phyloP scores from a whole-genome alignment of 2,888 invertebrate genomes.

The Pachycephus smyrnensis region DNA sequence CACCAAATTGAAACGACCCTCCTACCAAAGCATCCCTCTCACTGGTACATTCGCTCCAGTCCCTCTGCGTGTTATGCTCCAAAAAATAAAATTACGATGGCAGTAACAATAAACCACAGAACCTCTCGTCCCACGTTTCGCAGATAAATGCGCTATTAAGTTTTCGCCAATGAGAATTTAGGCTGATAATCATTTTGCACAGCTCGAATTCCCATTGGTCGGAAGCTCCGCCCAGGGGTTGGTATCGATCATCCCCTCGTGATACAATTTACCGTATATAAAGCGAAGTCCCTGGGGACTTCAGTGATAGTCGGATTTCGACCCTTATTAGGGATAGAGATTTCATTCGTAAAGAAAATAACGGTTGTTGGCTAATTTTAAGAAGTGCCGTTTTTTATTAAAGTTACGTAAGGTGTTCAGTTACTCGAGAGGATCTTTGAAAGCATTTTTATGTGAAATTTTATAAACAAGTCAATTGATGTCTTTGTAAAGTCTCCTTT shows the following conservation, averaged over 20 bases:
- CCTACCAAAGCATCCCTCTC: conserved; percentile 3
- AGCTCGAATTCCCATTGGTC: conserved; percentile 42
- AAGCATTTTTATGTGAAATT: neutral
- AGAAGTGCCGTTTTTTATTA: neutral
- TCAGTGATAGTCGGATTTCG: conserved; percentile 39
- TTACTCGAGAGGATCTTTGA: neutral
- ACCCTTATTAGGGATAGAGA: conserved; percentile 14
- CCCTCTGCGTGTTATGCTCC: conserved; percentile 5
- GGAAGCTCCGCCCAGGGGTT: conserved; percentile 57
- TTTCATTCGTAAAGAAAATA: neutral
- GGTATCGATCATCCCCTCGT: conserved; percentile 59
- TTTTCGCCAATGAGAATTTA: conserved; percentile 33
- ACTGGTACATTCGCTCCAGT: conserved; percentile 2
- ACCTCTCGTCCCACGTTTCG: conserved; percentile 22
- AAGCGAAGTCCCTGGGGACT: conserved; percentile 51
- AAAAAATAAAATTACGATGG: conserved; percentile 49
- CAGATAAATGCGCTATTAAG: conserved; percentile 48
- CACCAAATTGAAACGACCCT: conserved; percentile 24
- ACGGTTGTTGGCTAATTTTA: neutral
- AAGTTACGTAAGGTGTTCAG: neutral
- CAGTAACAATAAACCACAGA: conserved; percentile 60
- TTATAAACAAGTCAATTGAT: neutral
- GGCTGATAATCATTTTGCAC: conserved; percentile 41
- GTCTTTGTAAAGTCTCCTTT: neutral
- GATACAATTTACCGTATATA: conserved; percentile 47